Evolutionary conservation across 2,113 vertebrate species (phyloP).

Genomic region (Acanthisitta chloris): DNA sequence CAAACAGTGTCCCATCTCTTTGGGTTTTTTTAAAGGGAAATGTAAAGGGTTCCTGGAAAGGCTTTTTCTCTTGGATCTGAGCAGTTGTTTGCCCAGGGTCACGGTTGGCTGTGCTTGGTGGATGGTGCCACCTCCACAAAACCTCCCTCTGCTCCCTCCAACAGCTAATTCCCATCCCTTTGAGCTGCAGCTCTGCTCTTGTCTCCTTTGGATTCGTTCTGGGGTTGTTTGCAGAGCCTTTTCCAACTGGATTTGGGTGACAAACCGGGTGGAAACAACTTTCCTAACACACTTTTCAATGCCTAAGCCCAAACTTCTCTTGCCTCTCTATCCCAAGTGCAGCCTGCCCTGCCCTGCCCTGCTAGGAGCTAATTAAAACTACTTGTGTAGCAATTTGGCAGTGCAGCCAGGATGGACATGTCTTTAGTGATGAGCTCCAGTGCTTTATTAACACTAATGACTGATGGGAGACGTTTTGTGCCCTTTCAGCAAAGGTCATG

Average conservation of each 20-base stretch:
- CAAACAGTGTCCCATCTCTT: background rate
- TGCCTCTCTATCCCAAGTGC: accelerated
- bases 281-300: background rate
- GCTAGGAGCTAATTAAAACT: background rate
- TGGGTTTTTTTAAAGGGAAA: background rate
- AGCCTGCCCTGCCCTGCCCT: background rate
- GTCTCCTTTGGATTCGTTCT: background rate
- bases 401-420: background rate
- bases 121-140: background rate
- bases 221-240: accelerated
- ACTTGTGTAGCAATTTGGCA: background rate
- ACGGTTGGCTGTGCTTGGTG: background rate
- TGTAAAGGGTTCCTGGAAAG: background rate
- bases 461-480: background rate
- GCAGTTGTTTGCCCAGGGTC: background rate
- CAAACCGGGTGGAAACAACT: background rate
- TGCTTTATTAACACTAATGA: constrained; percentile 2
- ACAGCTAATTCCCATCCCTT: background rate
- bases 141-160: accelerated
- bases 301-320: background rate
- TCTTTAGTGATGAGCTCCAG: background rate
- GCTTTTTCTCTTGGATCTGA: background rate
- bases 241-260: background rate
- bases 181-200: background rate
- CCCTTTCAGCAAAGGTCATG: background rate